Evolutionary conservation across 2,888 invertebrate species (phyloP), one percentile per base, ranked within the genome.

Genomic region (Metopia argyrocephala): DNA sequence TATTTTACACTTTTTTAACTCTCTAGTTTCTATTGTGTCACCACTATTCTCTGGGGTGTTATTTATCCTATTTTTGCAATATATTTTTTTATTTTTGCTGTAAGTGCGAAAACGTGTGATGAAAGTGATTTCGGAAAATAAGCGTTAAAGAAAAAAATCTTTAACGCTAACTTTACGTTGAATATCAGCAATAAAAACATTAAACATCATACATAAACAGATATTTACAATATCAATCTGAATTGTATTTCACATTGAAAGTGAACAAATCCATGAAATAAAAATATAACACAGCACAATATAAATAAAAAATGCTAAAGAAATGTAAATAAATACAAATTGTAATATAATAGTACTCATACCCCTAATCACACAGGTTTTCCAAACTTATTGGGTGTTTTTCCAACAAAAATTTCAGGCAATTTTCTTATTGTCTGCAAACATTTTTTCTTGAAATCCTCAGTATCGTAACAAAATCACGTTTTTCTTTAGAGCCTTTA

Each of bases 21-120:
- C 3, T 12, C n/a, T 23, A 12, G 3, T 0, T 66, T 23, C 31
- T 66, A 20, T 66, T 27, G 61, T 82, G 76, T 69, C 78, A 73
- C 76, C 73, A 68, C 73, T 31, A 75, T 38, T n/a, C 82, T 76
- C 79, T 62, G 2, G 82, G 66, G 82, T 70, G 76, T 79, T 76
- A 73, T 82, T 69, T 71, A 61, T 61, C 50, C 65, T 21, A 69
- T 61, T 74, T 65, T 38, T 46, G 52, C 21, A 9, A 28, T 20
- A n/a, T 27, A 20, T 28, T 27, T 48, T 45, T 27, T 28, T 65
- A 38, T 27, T 5, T 66, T 56, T 23, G 69, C 45, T 62, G 75
- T 79, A 83, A 83, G 83, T 83, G 82, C 69, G 76, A 78, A 83
- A 82, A 83, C 83, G 82, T 83, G 83, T 82, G 82, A 68, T 69